Evolutionary conservation across 2,113 vertebrate species (phyloP), one percentile per base, ranked within the genome.

Genomic region (Epinephelus lanceolatus): DNA sequence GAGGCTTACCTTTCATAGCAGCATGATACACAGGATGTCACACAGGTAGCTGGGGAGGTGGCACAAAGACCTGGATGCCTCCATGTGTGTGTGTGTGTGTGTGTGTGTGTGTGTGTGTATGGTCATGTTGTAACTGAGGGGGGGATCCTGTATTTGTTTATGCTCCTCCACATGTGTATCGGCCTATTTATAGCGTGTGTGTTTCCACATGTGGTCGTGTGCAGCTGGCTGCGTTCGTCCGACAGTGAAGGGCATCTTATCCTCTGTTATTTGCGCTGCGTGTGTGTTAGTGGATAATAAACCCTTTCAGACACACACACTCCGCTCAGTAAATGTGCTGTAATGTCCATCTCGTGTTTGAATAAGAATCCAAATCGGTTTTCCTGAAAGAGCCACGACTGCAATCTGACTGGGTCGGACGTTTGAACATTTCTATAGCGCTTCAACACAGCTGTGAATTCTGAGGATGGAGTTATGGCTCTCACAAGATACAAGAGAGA

Each of bases 1-100:
- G 72, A 90, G 87, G 90, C 55, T 84, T 84, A 84, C 71, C 85
- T 88, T 90, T 89, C 90, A 91, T 60, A 90, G 62, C 68, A 55
- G 80, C 90, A 86, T 86, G 82, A 86, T 81, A 67, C 80, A 72
- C 79, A 74, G 79, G 23, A 90, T 84, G 74, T 89, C 89, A 87
- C 69, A 77, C 88, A 83, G 78, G 81, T 67, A 88, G 81, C 91
- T 57, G 23, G 82, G 85, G 86, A 86, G 53, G 84, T 74, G 80
- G 67, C 86, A 81, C 60, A 83, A 79, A 89, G 84, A 84, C 84
- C 85, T 70, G 71, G 25, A 52, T 75, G 75, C 52, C 37, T 81
- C 13, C 55, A 51, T 62, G 61, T 62, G 72, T 84, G 80, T 73
- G 78, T 71, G 75, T 68, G 9, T 51, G 81, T 53, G n/a, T n/a